phyloP scores from a whole-genome alignment of 2,888 invertebrate genomes.

The Melinaea menophilus region DNA sequence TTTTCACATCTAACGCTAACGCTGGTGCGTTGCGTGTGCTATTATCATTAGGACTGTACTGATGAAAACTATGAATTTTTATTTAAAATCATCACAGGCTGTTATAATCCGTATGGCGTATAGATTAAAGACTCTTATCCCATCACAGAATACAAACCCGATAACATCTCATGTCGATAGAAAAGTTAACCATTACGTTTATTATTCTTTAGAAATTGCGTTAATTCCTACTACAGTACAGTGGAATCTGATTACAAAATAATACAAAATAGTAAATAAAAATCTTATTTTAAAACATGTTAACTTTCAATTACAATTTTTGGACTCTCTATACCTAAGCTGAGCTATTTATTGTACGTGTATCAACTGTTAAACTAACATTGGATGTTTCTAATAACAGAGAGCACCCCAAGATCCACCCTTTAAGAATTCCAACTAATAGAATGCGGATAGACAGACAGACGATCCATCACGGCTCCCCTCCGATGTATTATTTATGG shows the following conservation, averaged over 20 bases:
- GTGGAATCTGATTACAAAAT: too few species aligned
- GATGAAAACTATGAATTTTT: conserved; percentile 31
- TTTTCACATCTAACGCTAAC: conserved; percentile 29
- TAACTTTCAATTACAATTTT: too few species aligned
- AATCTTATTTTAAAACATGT: too few species aligned
- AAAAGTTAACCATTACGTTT: conserved; percentile 21
- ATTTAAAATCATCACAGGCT: conserved; percentile 12
- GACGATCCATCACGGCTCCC: conserved; percentile 73
- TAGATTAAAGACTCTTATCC: conserved; percentile 10
- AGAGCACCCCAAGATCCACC: conserved; percentile 64
- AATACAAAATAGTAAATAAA: too few species aligned
- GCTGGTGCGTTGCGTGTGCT: conserved; percentile 32
- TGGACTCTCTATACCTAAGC: conserved; percentile 8
- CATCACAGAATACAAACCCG: conserved; percentile 10
- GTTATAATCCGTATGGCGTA: conserved; percentile 9
- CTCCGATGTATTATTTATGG: conserved; percentile 76
- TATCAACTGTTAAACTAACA: conserved; percentile 69
- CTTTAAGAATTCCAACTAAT: conserved; percentile 76
- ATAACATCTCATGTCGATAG: conserved; percentile 28
- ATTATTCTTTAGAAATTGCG: conserved; percentile 14
- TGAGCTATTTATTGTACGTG: conserved; percentile 52
- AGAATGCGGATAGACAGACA: conserved; percentile 73
- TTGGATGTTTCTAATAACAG: conserved; percentile 67
- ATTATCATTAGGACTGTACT: conserved; percentile 31
- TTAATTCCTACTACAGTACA: background rate